Evolutionary conservation across 2,888 invertebrate species (phyloP), one percentile per base, ranked within the genome.

Genomic region (Coleophora flavipennella): DNA sequence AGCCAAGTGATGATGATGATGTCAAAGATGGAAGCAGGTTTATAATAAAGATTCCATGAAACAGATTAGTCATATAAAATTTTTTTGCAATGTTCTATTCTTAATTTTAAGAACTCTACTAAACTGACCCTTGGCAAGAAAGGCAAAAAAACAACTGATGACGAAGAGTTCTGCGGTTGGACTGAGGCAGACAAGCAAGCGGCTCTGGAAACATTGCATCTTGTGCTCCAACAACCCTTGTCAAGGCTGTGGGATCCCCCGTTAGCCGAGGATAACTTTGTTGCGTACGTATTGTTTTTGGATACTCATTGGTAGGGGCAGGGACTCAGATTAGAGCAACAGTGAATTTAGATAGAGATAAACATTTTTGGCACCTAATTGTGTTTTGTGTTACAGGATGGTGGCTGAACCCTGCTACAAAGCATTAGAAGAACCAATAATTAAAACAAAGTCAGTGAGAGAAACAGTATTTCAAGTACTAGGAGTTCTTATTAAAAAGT

Each of bases 221-320:
- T 90, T 54, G 70, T 93, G 38, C 62, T 94, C 11, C 90, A 91
- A 49, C 83, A 91, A 44, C 91, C 91, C 2, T 63, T 96, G 11
- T 87, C 91, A 33, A 87, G 88, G 42, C 83, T 96, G 0, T 96
- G 95, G 94, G 89, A 89, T 53, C 94, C 94, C 6, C 94, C 94
- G 0, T 80, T 94, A 31, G 90, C 91, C 27, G 95, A 95, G 58
- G 92, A 94, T 61, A 89, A 90, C 53, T 95, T 95, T 86, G 89
- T 94, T 33, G 89, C 89, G 94, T 94, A 78, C 86, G 88, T 80
- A 10, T 31, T 29, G 4, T 9, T 1, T 29, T 29, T 29, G 4
- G 8, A 29, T 29, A 3, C 3, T 20, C 3, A 20, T 20, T n/a
- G n/a, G n/a, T n/a, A n/a, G 20, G 6, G 3, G 20, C 3, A 20